Evolutionary conservation across 1,140 invertebrate species (phyloP).

Genomic region (Rhopalosiphum maidis): DNA sequence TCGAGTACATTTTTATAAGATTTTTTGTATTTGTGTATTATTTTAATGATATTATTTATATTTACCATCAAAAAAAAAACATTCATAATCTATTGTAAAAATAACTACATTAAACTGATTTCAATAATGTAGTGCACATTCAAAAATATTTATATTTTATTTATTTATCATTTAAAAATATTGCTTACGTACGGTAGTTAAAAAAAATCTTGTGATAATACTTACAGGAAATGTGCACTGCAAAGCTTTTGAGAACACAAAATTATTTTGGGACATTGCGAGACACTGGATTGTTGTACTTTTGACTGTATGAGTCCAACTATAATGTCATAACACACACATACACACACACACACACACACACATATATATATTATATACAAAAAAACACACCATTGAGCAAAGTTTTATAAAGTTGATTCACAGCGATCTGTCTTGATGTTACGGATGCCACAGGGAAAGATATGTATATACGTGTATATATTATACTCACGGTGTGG

Average conservation of each 20-base stretch:
- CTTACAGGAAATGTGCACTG: neutral
- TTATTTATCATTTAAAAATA: neutral
- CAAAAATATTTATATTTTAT: neutral
- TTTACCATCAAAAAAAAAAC: too few relatives aligned
- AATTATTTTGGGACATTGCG: neutral
- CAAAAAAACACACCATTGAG: neutral
- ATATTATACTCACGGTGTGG: neutral
- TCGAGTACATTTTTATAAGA: neutral
- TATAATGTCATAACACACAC: neutral
- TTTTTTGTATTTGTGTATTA: neutral
- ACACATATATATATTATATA: neutral
- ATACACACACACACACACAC: neutral
- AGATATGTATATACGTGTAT: neutral
- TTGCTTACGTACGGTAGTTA: neutral
- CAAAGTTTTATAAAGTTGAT: conserved; percentile 25
- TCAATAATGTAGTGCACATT: neutral
- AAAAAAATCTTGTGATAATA: neutral
- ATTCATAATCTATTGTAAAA: neutral
- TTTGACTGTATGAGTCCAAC: neutral
- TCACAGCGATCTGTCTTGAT: conserved; percentile 18
- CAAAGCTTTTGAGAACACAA: neutral
- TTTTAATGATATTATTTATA: too few relatives aligned
- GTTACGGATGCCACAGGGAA: neutral
- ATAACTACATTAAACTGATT: neutral
- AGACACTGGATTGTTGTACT: neutral